Conservation (phyloP, 2,797 vertebrate genomes). For the Aplochiton taeniatus region DNA sequence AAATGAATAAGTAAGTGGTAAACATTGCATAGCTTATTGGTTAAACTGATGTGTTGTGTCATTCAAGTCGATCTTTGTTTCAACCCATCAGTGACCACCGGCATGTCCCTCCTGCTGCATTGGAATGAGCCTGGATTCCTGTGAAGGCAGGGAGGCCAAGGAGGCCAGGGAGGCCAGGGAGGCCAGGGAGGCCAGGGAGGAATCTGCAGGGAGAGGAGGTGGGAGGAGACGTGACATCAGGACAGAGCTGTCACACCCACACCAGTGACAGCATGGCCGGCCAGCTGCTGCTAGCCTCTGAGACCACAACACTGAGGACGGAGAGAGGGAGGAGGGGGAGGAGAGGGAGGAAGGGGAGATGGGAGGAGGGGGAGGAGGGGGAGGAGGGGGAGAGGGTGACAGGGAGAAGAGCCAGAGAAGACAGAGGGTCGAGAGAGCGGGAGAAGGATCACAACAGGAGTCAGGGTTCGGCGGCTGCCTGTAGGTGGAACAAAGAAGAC, state of each 20-base stretch:
- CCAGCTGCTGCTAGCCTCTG: conserved; percentile 50
- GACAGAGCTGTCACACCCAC: conserved; percentile 56
- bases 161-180: conserved; percentile 25
- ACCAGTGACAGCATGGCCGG: conserved; percentile 51
- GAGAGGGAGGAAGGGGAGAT: conserved; percentile 3
- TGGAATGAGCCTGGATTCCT: too few relatives aligned
- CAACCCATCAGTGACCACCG: too few relatives aligned
- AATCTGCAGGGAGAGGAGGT: conserved; percentile 14
- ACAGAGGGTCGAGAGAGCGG: conserved; percentile 37
- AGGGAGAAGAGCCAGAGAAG: conserved; percentile 29
- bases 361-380: conserved; percentile 25
- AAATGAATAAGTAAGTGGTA: too few relatives aligned
- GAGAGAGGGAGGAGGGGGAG: conserved; percentile 27
- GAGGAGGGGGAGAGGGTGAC: conserved; percentile 3
- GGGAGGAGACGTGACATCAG: conserved; percentile 49
- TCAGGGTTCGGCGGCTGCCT: conserved; percentile 35
- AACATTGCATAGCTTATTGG: too few relatives aligned
- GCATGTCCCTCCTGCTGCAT: too few relatives aligned
- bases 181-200: conserved; percentile 1
- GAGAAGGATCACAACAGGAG: neutral
- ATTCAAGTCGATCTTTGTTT: too few relatives aligned
- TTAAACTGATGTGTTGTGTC: too few relatives aligned
- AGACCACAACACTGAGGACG: neutral
- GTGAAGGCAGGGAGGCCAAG: too few relatives aligned
- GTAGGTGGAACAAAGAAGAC: conserved; percentile 16